Evolutionary conservation across 2,888 invertebrate genomes (phyloP), one percentile per base, ranked within the genome.

Genomic region (Itoplectis maculator): DNA sequence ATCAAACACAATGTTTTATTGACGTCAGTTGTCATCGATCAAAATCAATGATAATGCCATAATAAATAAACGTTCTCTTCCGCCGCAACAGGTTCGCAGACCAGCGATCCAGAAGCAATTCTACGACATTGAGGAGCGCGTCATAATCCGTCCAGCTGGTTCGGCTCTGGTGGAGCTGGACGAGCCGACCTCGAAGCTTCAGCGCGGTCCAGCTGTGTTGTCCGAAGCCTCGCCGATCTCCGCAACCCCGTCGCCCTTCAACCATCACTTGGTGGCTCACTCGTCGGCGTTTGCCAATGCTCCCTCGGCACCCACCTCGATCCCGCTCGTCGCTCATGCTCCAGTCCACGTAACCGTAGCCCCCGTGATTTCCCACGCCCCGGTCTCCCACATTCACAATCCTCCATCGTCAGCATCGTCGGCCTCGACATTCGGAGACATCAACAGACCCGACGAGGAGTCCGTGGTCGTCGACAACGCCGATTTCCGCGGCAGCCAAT

Each of bases 21-120:
- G 8, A 4, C 20, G 20, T 51, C 51, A 51, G 51, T 51, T 23
- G 29, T 20, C 20, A 20, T 4, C 9, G 7, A 51, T 51, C 11
- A 9, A 51, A 20, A 51, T 4, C 9, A 2, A 51, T 51, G 4
- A 9, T 20, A 20, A 51, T 9, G 18, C 20, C 51, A 51, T 51
- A 8, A 51, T 11, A 29, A 8, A 51, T 11, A 29, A 29, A 29
- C 29, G 29, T 29, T 29, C 29, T 29, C 29, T 29, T 5, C 29
- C 29, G 29, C 5, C 29, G 29, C 29, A 29, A 29, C 79, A 93
- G 93, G 93, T 95, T 9, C 94, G 95, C 80, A 94, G 95, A 82
- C 95, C 95, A 54, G 95, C 95, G 45, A 94, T 95, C 81, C 94
- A 95, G 86, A 95, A 95, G 90, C 94, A 95, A 88, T 95, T 95